These are phyloP conservation scores for Cyprinodon variegatus DNA, from an alignment of 2,113 vertebrate genomes.

Conservation along the genomic window DNA sequence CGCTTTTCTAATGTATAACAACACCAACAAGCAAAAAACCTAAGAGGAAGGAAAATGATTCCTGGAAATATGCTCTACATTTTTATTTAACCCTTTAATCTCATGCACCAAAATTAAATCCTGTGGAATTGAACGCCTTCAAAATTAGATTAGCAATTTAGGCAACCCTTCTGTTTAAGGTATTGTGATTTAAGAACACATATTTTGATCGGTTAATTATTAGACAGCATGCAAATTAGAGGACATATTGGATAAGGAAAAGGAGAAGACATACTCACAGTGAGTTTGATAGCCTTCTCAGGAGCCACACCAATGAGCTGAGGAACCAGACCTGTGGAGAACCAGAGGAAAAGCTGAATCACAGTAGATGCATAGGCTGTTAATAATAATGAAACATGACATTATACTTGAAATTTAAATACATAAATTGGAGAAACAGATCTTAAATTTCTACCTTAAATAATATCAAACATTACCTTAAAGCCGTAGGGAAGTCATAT, in stretches of 20 bases:
- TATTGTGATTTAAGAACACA: no score
- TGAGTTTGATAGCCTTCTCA: slow-evolving; percentile 99
- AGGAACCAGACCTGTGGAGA: slow-evolving; percentile 89
- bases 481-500: no score
- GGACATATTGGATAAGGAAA: not conserved
- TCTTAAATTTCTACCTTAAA: no score
- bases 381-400: not conserved
- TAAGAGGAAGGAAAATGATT: not conserved
- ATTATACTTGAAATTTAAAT: not conserved
- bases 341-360: not conserved
- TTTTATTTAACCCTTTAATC: not conserved
- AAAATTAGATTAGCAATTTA: no score
- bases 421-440: not conserved
- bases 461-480: no score
- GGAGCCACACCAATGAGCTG: slow-evolving; percentile 98
- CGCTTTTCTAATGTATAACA: not conserved
- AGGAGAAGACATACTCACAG: slow-evolving; percentile 82
- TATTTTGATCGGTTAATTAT: not conserved
- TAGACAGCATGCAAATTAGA: not conserved
- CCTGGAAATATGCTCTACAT: not conserved
- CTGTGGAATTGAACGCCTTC: no score
- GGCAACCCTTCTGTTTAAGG: no score
- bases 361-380: not conserved
- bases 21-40: not conserved
- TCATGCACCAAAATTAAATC: no score